These are phyloP conservation scores for Trissonchulus sp. DNA, from an alignment of 2,888 invertebrate species.

Conservation along the genomic window DNA sequence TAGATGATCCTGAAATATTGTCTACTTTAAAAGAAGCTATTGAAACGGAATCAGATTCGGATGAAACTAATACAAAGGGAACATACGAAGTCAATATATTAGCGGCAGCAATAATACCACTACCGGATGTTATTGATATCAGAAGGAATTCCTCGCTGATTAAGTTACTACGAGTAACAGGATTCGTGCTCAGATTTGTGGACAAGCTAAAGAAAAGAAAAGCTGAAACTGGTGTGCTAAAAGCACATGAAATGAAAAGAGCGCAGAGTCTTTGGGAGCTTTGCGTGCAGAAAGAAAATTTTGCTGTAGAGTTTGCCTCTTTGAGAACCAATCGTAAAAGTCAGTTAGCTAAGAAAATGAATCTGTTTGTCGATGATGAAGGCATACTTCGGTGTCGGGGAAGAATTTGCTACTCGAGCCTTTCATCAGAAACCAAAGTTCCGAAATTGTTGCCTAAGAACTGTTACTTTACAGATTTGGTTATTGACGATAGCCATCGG, in stretches of 20 bases:
- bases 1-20: no score
- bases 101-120: background rate
- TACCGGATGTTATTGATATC: background rate
- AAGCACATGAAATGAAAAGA: background rate
- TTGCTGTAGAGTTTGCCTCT: background rate
- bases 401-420: background rate
- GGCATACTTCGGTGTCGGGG: conserved; percentile 10
- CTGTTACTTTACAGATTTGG: background rate
- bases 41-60: conserved; percentile 1
- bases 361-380: background rate
- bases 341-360: background rate
- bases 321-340: background rate
- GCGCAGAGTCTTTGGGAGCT: background rate
- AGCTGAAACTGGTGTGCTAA: background rate
- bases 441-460: conserved; percentile 14
- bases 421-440: background rate
- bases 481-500: background rate
- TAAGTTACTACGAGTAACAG: background rate
- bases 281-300: background rate
- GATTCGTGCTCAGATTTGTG: background rate
- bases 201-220: background rate
- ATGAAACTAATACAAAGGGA: no score
- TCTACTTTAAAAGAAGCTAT: background rate
- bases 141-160: background rate
- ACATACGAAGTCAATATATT: no score